A percentile compares a stretch with the other conserved stretches of the same genome.
Conservation (phyloP, 2,113 vertebrate genomes). For the Emydocephalus ijimae region DNA sequence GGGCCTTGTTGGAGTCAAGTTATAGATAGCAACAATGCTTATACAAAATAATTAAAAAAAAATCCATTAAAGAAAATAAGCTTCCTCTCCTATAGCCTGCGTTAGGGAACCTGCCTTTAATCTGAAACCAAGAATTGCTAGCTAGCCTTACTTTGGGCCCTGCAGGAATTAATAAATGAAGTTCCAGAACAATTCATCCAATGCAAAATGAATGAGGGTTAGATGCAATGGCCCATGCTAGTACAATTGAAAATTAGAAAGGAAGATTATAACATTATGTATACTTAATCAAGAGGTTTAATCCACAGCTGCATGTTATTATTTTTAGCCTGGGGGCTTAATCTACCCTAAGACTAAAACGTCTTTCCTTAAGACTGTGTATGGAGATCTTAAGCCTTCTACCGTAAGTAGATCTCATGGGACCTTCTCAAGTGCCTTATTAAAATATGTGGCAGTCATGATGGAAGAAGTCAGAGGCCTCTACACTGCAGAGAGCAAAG, state of each 20-base stretch:
- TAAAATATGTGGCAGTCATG: slow-evolving; percentile 12
- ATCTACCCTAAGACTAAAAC: slow-evolving; percentile 4
- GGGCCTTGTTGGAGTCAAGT: neutral
- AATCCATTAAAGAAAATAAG: neutral
- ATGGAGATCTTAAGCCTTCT: neutral
- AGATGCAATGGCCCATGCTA: slow-evolving; percentile 15
- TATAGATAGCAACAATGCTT: neutral
- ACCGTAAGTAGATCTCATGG: neutral
- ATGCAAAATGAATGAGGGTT: neutral
- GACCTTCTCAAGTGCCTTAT: neutral
- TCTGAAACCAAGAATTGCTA: slow-evolving; percentile 26
- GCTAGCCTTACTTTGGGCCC: slow-evolving; percentile 5
- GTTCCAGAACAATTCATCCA: neutral
- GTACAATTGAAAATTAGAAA: slow-evolving; percentile 12
- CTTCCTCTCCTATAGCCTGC: neutral
- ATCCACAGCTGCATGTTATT: neutral
- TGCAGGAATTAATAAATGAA: neutral
- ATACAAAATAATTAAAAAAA: neutral
- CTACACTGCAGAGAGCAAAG: neutral
- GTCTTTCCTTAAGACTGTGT: neutral
- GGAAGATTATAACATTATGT: slow-evolving; percentile 28
- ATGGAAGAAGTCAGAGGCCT: neutral
- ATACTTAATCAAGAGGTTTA: slow-evolving; percentile 30
- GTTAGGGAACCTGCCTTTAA: slow-evolving; percentile 19
- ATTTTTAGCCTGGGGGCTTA: slow-evolving; percentile 25